These are phyloP conservation scores for Cosmia trapezina DNA, from an alignment of 2,888 invertebrate genomes.

Conservation along the genomic window DNA sequence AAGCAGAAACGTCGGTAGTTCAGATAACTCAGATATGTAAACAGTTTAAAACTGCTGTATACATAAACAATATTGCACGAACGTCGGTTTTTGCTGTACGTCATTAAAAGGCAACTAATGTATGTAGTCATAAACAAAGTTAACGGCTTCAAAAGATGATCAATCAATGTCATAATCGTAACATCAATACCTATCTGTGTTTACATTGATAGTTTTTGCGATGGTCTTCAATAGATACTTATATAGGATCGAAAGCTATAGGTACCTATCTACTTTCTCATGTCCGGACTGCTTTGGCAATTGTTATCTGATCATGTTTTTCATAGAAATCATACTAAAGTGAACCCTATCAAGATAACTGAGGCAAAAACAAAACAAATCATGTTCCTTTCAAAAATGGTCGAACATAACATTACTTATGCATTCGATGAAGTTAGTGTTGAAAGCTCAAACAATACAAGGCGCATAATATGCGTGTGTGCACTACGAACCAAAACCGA, in stretches of 20 bases:
- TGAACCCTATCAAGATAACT: not conserved
- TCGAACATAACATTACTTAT: not conserved
- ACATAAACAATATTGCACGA: slow-evolving; percentile 37
- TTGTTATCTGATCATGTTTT: not conserved
- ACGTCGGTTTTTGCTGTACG: slow-evolving; percentile 29
- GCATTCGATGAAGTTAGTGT: not conserved
- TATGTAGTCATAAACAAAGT: slow-evolving; percentile 38
- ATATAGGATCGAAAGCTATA: slow-evolving; percentile 25
- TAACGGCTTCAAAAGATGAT: slow-evolving; percentile 31
- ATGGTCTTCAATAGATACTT: slow-evolving; percentile 12
- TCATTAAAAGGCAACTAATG: slow-evolving; percentile 27
- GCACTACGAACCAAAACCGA: not conserved
- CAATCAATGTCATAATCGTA: slow-evolving; percentile 47
- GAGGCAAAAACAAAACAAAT: not conserved
- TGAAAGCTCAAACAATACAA: not conserved
- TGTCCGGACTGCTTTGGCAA: not conserved
- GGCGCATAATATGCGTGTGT: too few relatives aligned
- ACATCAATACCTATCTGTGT: slow-evolving; percentile 29
- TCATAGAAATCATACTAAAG: not conserved
- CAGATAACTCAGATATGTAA: slow-evolving; percentile 34
- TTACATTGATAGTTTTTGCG: slow-evolving; percentile 38
- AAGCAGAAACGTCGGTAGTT: slow-evolving; percentile 27
- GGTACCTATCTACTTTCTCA: slow-evolving; percentile 22
- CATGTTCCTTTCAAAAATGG: too few relatives aligned
- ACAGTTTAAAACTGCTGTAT: slow-evolving; percentile 34